Base-by-base conservation (phyloP, 2,113 vertebrate genomes). In the Bucco capensis region DNA sequence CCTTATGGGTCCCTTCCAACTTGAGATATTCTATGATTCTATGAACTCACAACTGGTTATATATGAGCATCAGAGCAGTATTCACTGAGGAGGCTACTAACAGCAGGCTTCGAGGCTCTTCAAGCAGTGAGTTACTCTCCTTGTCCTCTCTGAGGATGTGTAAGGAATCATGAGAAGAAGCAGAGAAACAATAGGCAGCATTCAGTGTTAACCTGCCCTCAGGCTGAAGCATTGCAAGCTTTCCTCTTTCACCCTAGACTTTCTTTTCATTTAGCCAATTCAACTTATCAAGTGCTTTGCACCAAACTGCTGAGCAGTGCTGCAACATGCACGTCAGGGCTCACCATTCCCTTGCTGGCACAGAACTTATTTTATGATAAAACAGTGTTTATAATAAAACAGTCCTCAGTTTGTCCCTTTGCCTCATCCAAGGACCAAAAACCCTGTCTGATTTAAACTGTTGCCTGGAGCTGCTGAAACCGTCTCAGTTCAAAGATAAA, bases 211-310 rank as follows among this genome's bases (percentile, higher is more conserved):
- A 42, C 44, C 30, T 75, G 19, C 14, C 25, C 11, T 71, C 25
- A 58, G 3, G 13, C 0, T 71, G 21, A n/a, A 53, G 4, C 5
- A 7, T 35, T 25, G 6, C 4, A 66, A 73, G 13, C 1, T 49
- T 70, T 80, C 14, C 9, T 50, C 14, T 35, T 88, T 88, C 6
- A 16, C 10, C 14, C 37, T 47, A 24, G 5, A 27, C 12, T 62
- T 83, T 57, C 8, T 61, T 35, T 58, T 47, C 14, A 38, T 66
- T 66, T 58, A 57, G 28, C 9, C 11, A 25, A 16, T 11, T 56
- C 11, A 38, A 6, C 8, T 70, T 33, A 35, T 7, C 6, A 30
- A 19, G 17, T 0, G 0, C 10, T n/a, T 7, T 15, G 18, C 6
- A 62, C 15, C 14, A 30, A 76, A 51, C 3, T 30, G 3, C 24